A percentile compares a stretch with the other conserved stretches of the same genome.
Evolutionary conservation across 92 coral and sea anemone genomes (phyloP).

Genomic region (Zoanthus solanderi): DNA sequence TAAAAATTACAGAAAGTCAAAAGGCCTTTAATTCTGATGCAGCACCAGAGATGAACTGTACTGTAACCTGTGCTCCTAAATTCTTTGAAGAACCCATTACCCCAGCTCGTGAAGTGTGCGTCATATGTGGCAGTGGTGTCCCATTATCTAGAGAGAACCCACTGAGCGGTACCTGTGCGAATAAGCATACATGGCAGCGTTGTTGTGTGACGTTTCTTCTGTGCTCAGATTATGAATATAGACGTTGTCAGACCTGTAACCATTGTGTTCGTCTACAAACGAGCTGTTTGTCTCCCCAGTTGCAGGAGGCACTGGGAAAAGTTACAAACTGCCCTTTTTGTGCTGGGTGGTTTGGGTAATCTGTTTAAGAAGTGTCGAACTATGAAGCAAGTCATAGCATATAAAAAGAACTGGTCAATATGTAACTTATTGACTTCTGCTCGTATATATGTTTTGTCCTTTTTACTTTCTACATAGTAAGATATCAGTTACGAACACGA

Average conservation of each 20-base stretch:
- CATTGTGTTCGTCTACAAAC: conserved; percentile 52
- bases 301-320: conserved; percentile 1
- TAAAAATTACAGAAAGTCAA: neutral
- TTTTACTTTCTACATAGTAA: no score
- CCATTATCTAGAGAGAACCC: conserved; percentile 49
- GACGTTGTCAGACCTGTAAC: conserved; percentile 65
- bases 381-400: neutral
- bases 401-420: no score
- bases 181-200: conserved; percentile 64
- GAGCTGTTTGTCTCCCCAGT: conserved; percentile 40
- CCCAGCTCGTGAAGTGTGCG: conserved; percentile 53
- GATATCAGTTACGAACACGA: no score
- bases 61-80: neutral
- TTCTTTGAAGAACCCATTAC: neutral
- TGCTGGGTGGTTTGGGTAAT: conserved; percentile 55
- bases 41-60: neutral
- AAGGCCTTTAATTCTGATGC: neutral
- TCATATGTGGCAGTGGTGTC: conserved; percentile 45
- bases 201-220: conserved; percentile 53
- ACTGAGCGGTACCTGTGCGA: conserved; percentile 51
- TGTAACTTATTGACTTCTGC: no score
- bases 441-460: no score
- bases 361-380: neutral
- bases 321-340: conserved; percentile 59
- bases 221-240: conserved; percentile 43